Evolutionary conservation across 2,113 vertebrate species (phyloP), one percentile per base, ranked within the genome.

Genomic region (Condylura cristata): DNA sequence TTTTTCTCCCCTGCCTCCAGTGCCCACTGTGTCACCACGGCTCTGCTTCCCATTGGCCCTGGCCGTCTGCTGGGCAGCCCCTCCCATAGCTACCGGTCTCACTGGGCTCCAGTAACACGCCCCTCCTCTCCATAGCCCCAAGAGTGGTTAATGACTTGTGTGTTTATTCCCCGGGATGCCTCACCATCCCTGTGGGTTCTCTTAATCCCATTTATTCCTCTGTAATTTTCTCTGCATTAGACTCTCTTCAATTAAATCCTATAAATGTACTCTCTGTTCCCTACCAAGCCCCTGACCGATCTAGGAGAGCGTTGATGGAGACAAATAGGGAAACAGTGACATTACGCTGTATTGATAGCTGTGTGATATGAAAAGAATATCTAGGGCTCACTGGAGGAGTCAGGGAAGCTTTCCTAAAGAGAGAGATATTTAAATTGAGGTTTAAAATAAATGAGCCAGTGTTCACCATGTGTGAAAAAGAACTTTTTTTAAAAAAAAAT

Each of bases 141-240:
- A 81, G 44, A 74, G 2, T 44, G 28, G 60, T 48, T 56, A 61
- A 68, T 28, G 61, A 32, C 66, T 51, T 65, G 48, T 22, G 30
- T 53, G 88, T 68, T 56, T 48, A 71, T 58, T 79, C 14, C 85
- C 88, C 26, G 17, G 44, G 34, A 20, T 32, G 13, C n/a, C 74
- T 53, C 63, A 22, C 71, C 60, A 37, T 44, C 75, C 1, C 11
- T 60, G 28, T 1, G 14, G 28, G 46, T 65, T 65, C 41, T 61
- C 89, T 86, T 72, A 44, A 58, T 89, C 61, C 85, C 44, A 2
- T 56, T 76, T 75, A 46, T 58, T 86, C 34, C 18, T 66, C 61
- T 86, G 11, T 60, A 81, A 92, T 61, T 81, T 18, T 28, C 51
- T 86, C 74, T 90, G 74, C 66, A 60, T 86, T 51, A 90, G 79